Percentiles rank a stretch among this genome's conserved stretches.
These are phyloP conservation scores for Diacarnus erythraeanus DNA, from an alignment of 37 sponge, comb jelly and placozoan species.

Conservation along the genomic window DNA sequence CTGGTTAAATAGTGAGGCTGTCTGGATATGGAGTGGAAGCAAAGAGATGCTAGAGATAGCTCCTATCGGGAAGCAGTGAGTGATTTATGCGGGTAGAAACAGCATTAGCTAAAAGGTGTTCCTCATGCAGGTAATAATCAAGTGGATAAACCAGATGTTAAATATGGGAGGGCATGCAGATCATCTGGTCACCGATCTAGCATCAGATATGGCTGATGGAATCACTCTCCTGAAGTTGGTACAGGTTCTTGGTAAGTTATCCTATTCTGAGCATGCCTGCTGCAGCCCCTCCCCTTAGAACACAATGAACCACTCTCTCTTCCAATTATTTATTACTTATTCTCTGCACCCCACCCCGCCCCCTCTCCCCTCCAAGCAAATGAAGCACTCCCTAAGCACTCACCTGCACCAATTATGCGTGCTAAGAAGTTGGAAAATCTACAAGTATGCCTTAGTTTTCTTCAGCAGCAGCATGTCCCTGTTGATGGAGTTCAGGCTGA, in stretches of 20 bases:
- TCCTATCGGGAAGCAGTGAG: not conserved
- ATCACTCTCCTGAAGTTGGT: constrained; percentile 53
- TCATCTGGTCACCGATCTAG: constrained; percentile 49
- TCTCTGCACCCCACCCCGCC: no score
- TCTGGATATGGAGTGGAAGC: no score
- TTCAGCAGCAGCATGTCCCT: constrained; percentile 27
- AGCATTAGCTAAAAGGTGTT: not conserved
- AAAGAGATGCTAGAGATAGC: no score
- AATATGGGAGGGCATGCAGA: constrained; percentile 20
- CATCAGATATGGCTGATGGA: constrained; percentile 65
- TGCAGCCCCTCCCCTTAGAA: not conserved
- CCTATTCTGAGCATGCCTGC: not conserved
- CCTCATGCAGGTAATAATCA: constrained; percentile 39
- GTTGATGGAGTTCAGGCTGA: constrained; percentile 53
- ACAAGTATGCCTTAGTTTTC: constrained; percentile 40
- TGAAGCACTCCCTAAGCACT: constrained; percentile 45
- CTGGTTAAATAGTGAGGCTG: not conserved
- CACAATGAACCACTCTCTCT: no score
- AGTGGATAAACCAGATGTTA: constrained; percentile 62
- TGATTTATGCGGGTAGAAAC: not conserved
- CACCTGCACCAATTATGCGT: constrained; percentile 33
- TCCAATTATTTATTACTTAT: no score
- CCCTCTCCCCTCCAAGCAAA: constrained; percentile 30
- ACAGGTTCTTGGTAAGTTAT: constrained; percentile 33
- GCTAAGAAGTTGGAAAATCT: constrained; percentile 64